Conservation (phyloP, 2,888 invertebrate species). For the Eupsilia transversa region DNA sequence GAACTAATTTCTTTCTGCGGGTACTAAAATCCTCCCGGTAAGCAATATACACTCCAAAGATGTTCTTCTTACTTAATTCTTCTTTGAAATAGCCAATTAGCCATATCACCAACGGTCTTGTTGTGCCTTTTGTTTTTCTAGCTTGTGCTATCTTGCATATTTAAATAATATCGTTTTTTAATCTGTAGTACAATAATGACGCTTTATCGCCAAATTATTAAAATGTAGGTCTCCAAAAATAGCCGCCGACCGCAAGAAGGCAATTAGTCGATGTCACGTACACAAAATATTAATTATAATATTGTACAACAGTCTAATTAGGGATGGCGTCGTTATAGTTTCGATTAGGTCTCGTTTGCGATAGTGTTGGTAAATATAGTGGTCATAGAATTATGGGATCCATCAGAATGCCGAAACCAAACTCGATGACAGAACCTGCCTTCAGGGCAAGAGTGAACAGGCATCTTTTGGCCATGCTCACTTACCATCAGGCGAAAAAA, state of each 20-base stretch:
- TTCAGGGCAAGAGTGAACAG: no score
- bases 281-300: slow-evolving; percentile 38
- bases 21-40: no score
- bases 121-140: neutral
- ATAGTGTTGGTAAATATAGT: slow-evolving; percentile 23
- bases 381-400: neutral
- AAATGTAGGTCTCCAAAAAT: slow-evolving; percentile 49
- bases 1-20: no score
- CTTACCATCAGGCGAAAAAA: no score
- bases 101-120: no score
- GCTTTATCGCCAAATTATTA: slow-evolving; percentile 46
- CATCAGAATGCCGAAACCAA: no score
- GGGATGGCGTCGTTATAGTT: slow-evolving; percentile 21
- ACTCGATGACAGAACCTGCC: no score
- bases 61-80: no score
- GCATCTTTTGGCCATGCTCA: no score
- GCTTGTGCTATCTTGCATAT: neutral
- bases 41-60: no score
- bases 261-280: slow-evolving; percentile 51
- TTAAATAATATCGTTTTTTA: slow-evolving; percentile 28
- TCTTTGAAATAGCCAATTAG: no score
- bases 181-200: slow-evolving; percentile 21
- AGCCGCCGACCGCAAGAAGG: slow-evolving; percentile 40
- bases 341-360: slow-evolving; percentile 18
- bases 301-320: slow-evolving; percentile 51